Evolutionary conservation across 2,797 vertebrate species (phyloP), one percentile per base, ranked within the genome.

Genomic region (Atherinosoma microstoma): DNA sequence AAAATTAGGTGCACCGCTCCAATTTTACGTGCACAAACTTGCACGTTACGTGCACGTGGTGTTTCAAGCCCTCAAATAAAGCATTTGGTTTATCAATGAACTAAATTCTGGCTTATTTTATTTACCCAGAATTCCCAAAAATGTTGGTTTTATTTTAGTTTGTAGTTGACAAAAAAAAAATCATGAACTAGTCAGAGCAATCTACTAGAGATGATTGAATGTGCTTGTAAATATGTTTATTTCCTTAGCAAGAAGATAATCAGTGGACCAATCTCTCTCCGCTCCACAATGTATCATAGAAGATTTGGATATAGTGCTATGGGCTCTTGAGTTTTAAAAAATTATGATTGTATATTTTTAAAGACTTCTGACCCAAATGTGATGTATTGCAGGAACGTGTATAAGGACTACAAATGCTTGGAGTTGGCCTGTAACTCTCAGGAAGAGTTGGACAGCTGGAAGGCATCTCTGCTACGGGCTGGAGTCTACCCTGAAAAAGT

Each of bases 371-470:
- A 82, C 65, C 49, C 24, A 68, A 30, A 70, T 79, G 18, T 71
- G 34, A 67, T 87, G 45, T 45, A 58, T 87, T 91, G 58, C 86
- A 98, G 97, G 95, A 98, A 98, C 87, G 96, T 98, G 87, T 98
- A 97, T 91, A 98, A 97, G 94, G 96, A 97, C 95, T 96, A 98
- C 93, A 95, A 93, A 82, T 96, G 94, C 91, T 94, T 98, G 90
- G 96, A 97, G 92, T 91, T 98, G 88, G 95, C 96, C 64, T 97
- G 96, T 86, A 94, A 95, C 88, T 95, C 95, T 63, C 96, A 96
- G 86, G 97, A 97, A 90, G 97, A 98, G 76, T 85, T 97, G 87
- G 96, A 98, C 94, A 96, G 96, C 95, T 98, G 97, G 97, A 98
- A 97, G 90, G 95, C 96, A 18, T 98, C 97, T 85, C 92, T 98